phyloP scores from a whole-genome alignment of 1,140 invertebrate genomes.

The Diorhabda carinulata region DNA sequence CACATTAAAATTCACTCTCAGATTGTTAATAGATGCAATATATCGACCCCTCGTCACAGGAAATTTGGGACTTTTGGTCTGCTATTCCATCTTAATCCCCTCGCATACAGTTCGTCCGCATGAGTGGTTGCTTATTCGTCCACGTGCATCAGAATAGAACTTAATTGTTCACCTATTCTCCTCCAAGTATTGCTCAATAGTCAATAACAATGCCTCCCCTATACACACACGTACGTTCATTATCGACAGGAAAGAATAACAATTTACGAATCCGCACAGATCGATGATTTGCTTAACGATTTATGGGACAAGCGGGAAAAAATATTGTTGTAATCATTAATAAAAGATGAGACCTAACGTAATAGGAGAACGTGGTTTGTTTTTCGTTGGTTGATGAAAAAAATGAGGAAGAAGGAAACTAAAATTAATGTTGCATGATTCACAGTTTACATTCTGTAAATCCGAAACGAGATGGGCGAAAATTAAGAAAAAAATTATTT shows the following conservation, averaged over 20 bases:
- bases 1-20: no score
- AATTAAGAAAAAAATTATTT: constrained; percentile 1
- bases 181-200: constrained; percentile 19
- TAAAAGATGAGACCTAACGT: constrained; percentile 12
- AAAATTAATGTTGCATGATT: constrained; percentile 3
- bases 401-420: constrained; percentile 2
- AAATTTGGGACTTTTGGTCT: background rate
- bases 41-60: background rate
- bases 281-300: constrained; percentile 22
- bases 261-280: constrained; percentile 22
- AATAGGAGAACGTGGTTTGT: background rate
- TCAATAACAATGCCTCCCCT: constrained; percentile 16
- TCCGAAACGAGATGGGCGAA: background rate
- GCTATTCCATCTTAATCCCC: background rate
- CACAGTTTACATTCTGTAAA: background rate
- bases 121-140: constrained; percentile 20
- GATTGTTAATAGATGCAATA: background rate
- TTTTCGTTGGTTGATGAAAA: background rate
- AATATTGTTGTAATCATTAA: constrained; percentile 10
- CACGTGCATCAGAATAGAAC: constrained; percentile 19
- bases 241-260: constrained; percentile 21
- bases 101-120: constrained; percentile 11
- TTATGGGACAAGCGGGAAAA: constrained; percentile 13
- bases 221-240: constrained; percentile 8
- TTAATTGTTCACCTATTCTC: constrained; percentile 23